Evolutionary conservation across 2,797 vertebrate genomes (phyloP), one percentile per base, ranked within the genome.

Genomic region (Sebastes glaucus): DNA sequence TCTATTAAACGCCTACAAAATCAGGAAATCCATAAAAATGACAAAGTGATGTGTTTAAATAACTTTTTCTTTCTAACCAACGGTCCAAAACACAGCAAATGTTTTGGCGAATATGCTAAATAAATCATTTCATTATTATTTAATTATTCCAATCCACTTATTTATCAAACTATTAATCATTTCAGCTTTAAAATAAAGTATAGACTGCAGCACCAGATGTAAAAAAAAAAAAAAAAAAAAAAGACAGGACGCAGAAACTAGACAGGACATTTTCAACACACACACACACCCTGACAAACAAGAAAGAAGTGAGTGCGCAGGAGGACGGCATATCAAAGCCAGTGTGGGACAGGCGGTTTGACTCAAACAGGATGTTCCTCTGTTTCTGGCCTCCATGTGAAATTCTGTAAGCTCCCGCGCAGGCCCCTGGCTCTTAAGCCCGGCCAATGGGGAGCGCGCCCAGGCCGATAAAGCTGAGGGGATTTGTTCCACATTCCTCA

Each of bases 401-500:
- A 94, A 94, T 94, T 95, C 94, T 94, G 92, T 91, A 91, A 91
- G 93, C 92, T 93, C 91, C 87, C 74, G 91, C 88, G 70, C 92
- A 84, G 93, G 87, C 89, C 92, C 82, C 88, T 33, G 90, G 91
- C 93, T 93, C 91, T 92, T 79, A 90, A 89, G 88, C 83, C 67
- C 2, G 65, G 90, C 94, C 94, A 94, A 93, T 93, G 87, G 91
- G 87, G 90, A 92, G 90, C 18, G 30, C 30, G 68, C 64, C 78
- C 80, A 78, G 92, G 89, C 93, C 62, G 88, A 92, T 92, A 94
- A 94, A 94, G 94, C 95, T 95, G 90, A 94, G 83, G 88, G 93
- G 94, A 95, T 96, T 96, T 95, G 95, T 95, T 95, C 92, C 94
- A 96, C 95, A 96, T 96, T 96, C 95, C 95, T 81, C 87, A 78